Evolutionary conservation across 2,113 vertebrate genomes (phyloP).

Genomic region (Hyperoodon ampullatus): DNA sequence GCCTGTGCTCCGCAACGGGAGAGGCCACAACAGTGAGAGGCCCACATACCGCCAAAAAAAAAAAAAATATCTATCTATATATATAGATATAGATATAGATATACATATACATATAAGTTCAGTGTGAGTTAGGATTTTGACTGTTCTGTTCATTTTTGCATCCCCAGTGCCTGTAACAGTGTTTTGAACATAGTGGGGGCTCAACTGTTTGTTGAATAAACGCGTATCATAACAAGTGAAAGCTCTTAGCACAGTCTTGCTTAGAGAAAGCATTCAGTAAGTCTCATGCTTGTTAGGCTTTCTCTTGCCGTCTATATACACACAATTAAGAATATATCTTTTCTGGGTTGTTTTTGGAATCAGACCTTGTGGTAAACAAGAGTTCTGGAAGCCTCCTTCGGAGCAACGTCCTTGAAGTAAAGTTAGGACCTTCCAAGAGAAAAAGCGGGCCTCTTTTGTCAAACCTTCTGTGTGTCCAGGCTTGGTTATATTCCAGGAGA

Average conservation of each 20-base stretch:
- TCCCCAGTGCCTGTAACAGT: neutral
- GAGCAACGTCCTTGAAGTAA: neutral
- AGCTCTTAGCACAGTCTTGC: neutral
- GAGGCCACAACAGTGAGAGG: too few relatives aligned
- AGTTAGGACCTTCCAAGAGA: conserved; percentile 26
- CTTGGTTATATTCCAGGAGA: conserved; percentile 57
- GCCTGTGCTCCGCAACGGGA: too few relatives aligned
- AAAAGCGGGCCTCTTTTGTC: conserved; percentile 13
- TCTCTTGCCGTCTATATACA: neutral
- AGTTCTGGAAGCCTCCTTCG: conserved; percentile 9
- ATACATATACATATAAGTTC: neutral
- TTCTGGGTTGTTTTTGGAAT: conserved; percentile 24
- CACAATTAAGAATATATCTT: neutral
- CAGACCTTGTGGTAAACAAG: conserved; percentile 8
- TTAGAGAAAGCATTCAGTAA: neutral
- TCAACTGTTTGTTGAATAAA: neutral
- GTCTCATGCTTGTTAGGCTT: neutral
- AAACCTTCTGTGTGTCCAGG: neutral
- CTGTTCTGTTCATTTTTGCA: neutral
- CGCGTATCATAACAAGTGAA: neutral
- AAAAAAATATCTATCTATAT: too few relatives aligned
- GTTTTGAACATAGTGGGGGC: neutral
- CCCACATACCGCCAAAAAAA: too few relatives aligned
- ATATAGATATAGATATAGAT: too few relatives aligned
- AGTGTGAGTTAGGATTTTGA: neutral